Base-by-base conservation (phyloP, 2,113 vertebrate species). In the Tychaedon coryphoeus region DNA sequence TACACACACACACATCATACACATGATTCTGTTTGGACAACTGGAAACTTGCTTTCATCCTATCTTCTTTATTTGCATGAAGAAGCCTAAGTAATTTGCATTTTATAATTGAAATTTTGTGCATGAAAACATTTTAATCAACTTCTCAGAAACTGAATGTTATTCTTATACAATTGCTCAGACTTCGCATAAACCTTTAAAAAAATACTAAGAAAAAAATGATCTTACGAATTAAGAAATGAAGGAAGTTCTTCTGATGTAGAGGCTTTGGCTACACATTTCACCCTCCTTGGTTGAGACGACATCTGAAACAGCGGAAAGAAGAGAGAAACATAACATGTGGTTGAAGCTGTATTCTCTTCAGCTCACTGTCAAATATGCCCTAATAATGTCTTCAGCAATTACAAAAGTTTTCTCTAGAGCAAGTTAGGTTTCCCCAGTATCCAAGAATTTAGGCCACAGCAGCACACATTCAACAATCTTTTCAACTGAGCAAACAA, bases 211-310 rank as follows among this genome's bases (percentile, higher is more conserved):
- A 62, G 31, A 14, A 94, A 86, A 72, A 72, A n/a, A 51, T 43
- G 38, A 34, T 67, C 97, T 98, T 97, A 98, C 98, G 11, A 96
- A 76, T 97, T 93, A 73, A 98, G 96, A 86, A 97, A 93, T 29
- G 95, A 97, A 90, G 97, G 90, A 34, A 97, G 92, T 12, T 98
- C 87, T 77, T 93, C 91, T 70, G 90, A 62, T 51, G 26, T 45
- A 43, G 33, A 9, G 29, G 92, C 38, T 95, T 97, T 97, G 75
- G 81, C 82, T 88, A 94, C 86, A 88, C 71, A 70, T 95, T 97
- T 98, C 75, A 72, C 95, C 64, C 91, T 97, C 80, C 97, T 97
- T 92, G 97, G 96, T 29, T 97, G 86, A 77, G 93, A 92, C 16
- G 97, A 94, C 98, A 98, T 98, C 98, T 98, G 79, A 83, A 95